phyloP scores from a whole-genome alignment of 2,113 vertebrate species.

The Datnioides undecimradiatus region DNA sequence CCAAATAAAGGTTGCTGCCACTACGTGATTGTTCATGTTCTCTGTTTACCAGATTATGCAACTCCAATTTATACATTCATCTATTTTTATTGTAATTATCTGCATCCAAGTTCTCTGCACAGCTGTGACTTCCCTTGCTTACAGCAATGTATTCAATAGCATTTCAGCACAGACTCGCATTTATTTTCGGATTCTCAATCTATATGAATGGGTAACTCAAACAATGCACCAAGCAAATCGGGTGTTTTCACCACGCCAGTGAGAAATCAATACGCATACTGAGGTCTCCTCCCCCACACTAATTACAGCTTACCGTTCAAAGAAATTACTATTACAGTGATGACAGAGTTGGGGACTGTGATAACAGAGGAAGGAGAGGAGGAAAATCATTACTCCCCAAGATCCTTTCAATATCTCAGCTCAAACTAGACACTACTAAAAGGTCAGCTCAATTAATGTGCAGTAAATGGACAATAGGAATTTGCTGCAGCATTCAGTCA shows the following conservation, averaged over 20 bases:
- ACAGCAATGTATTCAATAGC: not conserved
- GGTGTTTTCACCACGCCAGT: constrained; percentile 66
- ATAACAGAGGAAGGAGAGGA: constrained; percentile 37
- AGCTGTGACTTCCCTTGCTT: not conserved
- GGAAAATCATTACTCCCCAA: constrained; percentile 70
- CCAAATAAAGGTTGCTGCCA: constrained; percentile 23
- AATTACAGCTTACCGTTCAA: constrained; percentile 73
- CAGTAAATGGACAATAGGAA: constrained; percentile 66
- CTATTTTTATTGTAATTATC: too few species aligned
- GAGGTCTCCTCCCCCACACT: constrained; percentile 66
- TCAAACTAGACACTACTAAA: constrained; percentile 64
- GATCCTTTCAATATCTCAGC: constrained; percentile 64
- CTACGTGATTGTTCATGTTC: not conserved
- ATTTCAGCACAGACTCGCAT: not conserved
- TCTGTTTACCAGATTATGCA: not conserved
- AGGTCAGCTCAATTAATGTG: constrained; percentile 71
- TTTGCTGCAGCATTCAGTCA: constrained; percentile 44
- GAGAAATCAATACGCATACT: constrained; percentile 77
- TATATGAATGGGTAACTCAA: constrained; percentile 4
- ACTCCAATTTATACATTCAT: not conserved
- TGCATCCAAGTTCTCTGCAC: too few species aligned
- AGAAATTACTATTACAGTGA: constrained; percentile 60
- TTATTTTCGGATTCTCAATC: not conserved
- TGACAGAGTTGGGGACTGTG: constrained; percentile 39
- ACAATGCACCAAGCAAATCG: constrained; percentile 17